Base-by-base conservation (phyloP, 2,888 invertebrate species). In the Agrochola macilenta region DNA sequence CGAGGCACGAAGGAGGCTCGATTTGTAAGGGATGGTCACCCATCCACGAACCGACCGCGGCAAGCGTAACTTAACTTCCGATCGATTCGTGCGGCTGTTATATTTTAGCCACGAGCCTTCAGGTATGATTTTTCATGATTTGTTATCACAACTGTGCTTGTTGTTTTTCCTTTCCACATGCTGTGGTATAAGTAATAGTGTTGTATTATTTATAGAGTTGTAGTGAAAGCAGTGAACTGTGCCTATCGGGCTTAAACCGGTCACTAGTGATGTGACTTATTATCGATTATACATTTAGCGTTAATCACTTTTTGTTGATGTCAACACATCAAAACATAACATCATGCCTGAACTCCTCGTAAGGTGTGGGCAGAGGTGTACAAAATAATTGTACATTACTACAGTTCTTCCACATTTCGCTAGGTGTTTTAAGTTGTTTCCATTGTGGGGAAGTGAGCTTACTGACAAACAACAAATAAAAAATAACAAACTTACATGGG, bases 151-250 rank as follows among this genome's bases (percentile, higher is more conserved):
- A 14, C 26, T 14, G 20, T 20, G 12, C 23, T 64, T n/a, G 12
- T 49, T 5, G 17, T 46, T 61, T 52, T 63, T 30, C 14, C 46
- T 49, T 26, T 39, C 23, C 23, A 39, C 35, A n/a, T 8, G 9
- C 14, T 23, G 14, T 46, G 30, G 30, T 60, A 57, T 35, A 74
- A 63, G 20, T 69, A 46, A 54, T 54, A 49, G 49, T 30, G 57
- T 20, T 35, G 35, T 54, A 49, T 57, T 79, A 74, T 66, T 79
- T 68, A 68, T 66, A 69, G 35, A 60, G 54, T 39, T 39, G 39
- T 58, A 83, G 83, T 76, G 83, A 83, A 83, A 83, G 83, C 83
- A 64, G 60, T 65, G 57, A 71, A 73, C 68, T 46, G 71, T 57
- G 68, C n/a, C 61, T 39, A 64, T 73, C 69, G 58, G 35, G 17